Evolutionary conservation across 2,888 invertebrate species (phyloP).

Genomic region (Thyatira batis): DNA sequence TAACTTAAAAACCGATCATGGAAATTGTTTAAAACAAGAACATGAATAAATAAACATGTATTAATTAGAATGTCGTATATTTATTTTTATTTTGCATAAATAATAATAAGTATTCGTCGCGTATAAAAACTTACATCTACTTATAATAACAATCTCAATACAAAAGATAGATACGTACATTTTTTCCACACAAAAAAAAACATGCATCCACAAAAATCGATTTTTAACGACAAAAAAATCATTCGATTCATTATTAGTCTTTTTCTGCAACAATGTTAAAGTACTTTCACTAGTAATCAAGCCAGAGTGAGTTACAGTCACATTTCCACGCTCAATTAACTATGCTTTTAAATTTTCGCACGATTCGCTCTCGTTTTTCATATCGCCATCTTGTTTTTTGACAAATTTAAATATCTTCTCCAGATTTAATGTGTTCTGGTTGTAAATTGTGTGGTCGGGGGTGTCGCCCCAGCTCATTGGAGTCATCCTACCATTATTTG

Average conservation of each 20-base stretch:
- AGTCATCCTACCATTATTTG: slow-evolving; percentile 42
- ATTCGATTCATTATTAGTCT: background rate
- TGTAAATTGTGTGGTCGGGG: slow-evolving; percentile 69
- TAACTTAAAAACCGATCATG: background rate
- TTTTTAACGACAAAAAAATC: background rate
- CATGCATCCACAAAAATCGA: background rate
- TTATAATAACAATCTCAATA: background rate
- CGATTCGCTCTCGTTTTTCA: slow-evolving; percentile 24
- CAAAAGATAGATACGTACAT: background rate
- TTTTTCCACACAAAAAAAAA: background rate
- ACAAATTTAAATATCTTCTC: slow-evolving; percentile 68
- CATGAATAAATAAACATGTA: background rate
- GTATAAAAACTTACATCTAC: background rate
- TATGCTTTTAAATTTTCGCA: slow-evolving; percentile 5
- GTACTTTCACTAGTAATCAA: background rate
- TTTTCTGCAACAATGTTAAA: background rate
- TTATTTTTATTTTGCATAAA: background rate
- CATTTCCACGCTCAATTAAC: background rate
- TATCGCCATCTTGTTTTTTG: slow-evolving; percentile 37
- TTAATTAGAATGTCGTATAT: background rate
- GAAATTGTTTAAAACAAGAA: background rate
- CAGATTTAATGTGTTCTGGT: slow-evolving; percentile 73
- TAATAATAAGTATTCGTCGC: background rate
- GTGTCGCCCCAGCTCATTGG: slow-evolving; percentile 73
- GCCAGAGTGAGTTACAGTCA: background rate